These are phyloP conservation scores for Triplophysa bombifrons DNA, from an alignment of 2,797 vertebrate species.

Conservation along the genomic window DNA sequence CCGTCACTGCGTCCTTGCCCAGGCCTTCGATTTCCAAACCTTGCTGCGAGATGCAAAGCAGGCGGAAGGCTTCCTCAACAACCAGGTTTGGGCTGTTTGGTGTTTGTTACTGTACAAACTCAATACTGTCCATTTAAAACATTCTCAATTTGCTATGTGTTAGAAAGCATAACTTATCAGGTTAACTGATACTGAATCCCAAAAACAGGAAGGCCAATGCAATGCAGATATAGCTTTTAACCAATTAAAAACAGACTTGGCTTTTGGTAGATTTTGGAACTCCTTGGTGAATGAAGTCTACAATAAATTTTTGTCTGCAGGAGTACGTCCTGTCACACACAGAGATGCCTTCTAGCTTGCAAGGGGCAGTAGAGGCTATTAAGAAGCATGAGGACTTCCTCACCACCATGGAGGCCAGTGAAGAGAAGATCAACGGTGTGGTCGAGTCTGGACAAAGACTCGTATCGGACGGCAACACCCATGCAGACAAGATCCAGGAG, in stretches of 20 bases:
- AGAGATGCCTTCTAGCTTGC: slow-evolving; percentile 89
- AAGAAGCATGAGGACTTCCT: slow-evolving; percentile 93
- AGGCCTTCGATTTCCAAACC: slow-evolving; percentile 89
- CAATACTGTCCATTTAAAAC: neutral
- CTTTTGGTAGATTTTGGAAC: too few relatives aligned
- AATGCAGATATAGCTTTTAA: too few relatives aligned
- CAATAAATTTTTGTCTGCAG: slow-evolving; percentile 65
- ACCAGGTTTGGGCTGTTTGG: slow-evolving; percentile 79
- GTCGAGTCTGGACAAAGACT: slow-evolving; percentile 86
- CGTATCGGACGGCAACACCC: slow-evolving; percentile 82
- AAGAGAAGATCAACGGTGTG: slow-evolving; percentile 88
- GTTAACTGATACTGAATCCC: too few relatives aligned
- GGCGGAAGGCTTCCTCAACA: slow-evolving; percentile 91
- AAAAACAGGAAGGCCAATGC: too few relatives aligned
- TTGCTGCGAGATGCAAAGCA: slow-evolving; percentile 93
- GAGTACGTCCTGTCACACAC: slow-evolving; percentile 92
- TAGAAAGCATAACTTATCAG: neutral
- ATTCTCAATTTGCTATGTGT: neutral
- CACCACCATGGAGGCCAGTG: slow-evolving; percentile 91
- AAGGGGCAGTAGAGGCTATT: slow-evolving; percentile 88
- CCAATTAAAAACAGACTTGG: too few relatives aligned
- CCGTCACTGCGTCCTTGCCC: slow-evolving; percentile 86
- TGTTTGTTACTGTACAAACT: neutral
- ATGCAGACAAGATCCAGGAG: slow-evolving; percentile 89
- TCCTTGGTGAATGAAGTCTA: neutral